Percentiles rank a stretch among this genome's conserved stretches.
Conservation (phyloP, 2,797 vertebrate species). For the Spinus olivaceus region DNA sequence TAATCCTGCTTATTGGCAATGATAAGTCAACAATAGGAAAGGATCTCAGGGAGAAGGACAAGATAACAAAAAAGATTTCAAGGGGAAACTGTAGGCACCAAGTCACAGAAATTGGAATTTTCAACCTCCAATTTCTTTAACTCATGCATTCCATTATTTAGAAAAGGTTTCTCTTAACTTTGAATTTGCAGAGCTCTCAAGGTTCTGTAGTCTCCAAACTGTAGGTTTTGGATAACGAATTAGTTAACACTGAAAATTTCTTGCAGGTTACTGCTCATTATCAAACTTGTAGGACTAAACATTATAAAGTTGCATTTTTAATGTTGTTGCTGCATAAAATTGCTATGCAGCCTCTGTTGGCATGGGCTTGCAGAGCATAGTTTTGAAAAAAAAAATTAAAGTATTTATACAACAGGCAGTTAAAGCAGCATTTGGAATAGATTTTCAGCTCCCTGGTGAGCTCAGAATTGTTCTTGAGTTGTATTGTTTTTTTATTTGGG, state of each 20-base stretch:
- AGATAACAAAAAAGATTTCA: background rate
- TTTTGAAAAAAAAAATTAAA: background rate
- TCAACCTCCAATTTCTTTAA: background rate
- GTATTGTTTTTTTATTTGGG: slow-evolving; percentile 9
- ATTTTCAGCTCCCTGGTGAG: slow-evolving; percentile 12
- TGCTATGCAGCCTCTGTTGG: background rate
- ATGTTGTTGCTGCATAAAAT: background rate
- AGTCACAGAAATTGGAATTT: background rate
- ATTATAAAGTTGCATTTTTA: background rate
- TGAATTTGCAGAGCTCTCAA: background rate
- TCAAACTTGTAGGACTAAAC: background rate
- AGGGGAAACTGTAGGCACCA: background rate
- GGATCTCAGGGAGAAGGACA: background rate
- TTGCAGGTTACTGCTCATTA: background rate
- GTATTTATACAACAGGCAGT: background rate
- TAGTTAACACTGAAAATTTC: background rate
- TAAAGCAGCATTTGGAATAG: slow-evolving; percentile 24
- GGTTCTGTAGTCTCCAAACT: background rate
- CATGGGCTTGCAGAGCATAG: background rate
- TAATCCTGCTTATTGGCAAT: background rate
- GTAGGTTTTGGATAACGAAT: background rate
- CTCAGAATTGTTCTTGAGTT: background rate
- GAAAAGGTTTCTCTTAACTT: background rate
- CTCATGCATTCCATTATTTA: background rate
- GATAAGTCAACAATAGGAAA: background rate